Base-by-base conservation (phyloP, 2,888 invertebrate genomes). In the Druceiella hillmani region DNA sequence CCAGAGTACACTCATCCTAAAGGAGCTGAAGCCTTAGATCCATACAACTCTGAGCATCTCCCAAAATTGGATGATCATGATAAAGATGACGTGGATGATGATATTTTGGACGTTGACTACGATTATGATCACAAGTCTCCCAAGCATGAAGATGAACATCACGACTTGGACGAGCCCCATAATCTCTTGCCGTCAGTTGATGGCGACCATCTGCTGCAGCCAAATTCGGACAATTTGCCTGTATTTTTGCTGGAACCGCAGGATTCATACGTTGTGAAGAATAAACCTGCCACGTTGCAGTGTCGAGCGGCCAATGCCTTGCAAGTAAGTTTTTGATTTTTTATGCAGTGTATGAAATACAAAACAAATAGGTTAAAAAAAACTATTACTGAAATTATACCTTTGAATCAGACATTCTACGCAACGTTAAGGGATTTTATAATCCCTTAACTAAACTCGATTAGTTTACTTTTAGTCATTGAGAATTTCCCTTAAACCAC, bases 291-390 rank as follows among this genome's bases (percentile, higher is more conserved):
- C 2, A 80, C 83, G 22, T 72, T 98, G 31, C 81, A 83, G 50
- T 99, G 98, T 64, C 81, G 87, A 47, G 95, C 92, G 2, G 85
- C 90, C 12, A 88, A 92, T 63, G 92, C 94, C 15, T 74, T 93
- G 22, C 76, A 82, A 57, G 75, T 67, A 54, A 49, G 50, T n/a
- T n/a, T n/a, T n/a, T n/a, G n/a, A n/a, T n/a, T n/a, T n/a, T n/a
- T n/a, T n/a, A n/a, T n/a, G n/a, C n/a, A n/a, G n/a, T n/a, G n/a
- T n/a, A n/a, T n/a, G n/a, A n/a, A n/a, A n/a, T n/a, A n/a, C n/a
- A n/a, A n/a, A n/a, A n/a, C n/a, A n/a, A n/a, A n/a, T n/a, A n/a
- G n/a, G n/a, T n/a, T n/a, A n/a, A n/a, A n/a, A n/a, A n/a, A n/a
- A n/a, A n/a, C n/a, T n/a, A n/a, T n/a, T n/a, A n/a, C n/a, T n/a